phyloP scores from a whole-genome alignment of 2,797 vertebrate genomes.

The Cyprinella venusta region DNA sequence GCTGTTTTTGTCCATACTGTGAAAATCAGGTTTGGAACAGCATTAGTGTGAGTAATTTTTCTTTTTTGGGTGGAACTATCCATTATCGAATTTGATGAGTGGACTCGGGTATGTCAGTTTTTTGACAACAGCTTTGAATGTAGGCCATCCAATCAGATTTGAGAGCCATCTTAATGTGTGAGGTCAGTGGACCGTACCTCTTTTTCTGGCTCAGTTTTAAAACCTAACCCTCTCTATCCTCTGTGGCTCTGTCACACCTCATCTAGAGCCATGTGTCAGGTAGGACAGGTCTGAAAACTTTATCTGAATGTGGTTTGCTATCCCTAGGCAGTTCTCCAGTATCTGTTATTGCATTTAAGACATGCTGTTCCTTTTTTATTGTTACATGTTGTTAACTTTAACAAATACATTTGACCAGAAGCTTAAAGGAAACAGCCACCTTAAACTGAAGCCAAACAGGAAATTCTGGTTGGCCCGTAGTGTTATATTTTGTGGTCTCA shows the following conservation, averaged over 20 bases:
- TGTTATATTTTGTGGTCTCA: conserved; percentile 14
- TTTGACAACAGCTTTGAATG: conserved; percentile 1
- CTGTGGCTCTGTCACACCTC: conserved; percentile 4
- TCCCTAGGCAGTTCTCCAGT: conserved; percentile 21
- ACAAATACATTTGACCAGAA: conserved; percentile 5
- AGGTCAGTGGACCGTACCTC: background rate
- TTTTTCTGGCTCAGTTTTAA: background rate
- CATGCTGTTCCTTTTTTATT: conserved; percentile 4
- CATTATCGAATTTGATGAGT: background rate
- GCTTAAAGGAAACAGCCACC: background rate
- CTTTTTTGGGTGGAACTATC: background rate
- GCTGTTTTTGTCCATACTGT: background rate
- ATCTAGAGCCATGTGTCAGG: background rate
- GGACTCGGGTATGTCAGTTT: background rate
- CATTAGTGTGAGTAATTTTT: background rate
- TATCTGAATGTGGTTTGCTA: background rate
- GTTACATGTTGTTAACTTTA: background rate
- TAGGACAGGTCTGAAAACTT: background rate
- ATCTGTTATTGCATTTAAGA: conserved; percentile 2
- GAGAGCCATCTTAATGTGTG: background rate
- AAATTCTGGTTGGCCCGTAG: conserved; percentile 27
- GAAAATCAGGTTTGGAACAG: background rate
- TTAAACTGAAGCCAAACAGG: conserved; percentile 31
- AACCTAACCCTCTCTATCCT: background rate
- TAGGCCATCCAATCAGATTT: conserved; percentile 16